These are phyloP conservation scores for Pituophis catenifer DNA, from an alignment of 2,113 vertebrate species.

Conservation along the genomic window DNA sequence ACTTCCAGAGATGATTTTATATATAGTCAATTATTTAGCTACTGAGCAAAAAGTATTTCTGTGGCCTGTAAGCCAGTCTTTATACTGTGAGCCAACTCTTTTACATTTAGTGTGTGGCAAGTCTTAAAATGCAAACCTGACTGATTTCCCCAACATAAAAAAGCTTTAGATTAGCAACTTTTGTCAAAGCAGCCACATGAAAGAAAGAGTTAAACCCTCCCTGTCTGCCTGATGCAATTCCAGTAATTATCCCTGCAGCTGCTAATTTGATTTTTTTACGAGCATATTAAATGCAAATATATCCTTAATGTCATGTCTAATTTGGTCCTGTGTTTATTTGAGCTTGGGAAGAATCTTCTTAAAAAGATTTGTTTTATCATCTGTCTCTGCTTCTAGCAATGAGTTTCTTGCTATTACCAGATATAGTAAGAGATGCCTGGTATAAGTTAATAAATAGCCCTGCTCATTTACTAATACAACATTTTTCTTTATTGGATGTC, in stretches of 20 bases:
- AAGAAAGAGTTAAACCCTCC: neutral
- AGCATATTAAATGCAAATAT: neutral
- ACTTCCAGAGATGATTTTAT: neutral
- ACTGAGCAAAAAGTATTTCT: neutral
- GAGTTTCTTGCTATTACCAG: neutral
- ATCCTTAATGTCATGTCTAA: neutral
- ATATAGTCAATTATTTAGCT: neutral
- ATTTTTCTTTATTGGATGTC: slow-evolving; percentile 35
- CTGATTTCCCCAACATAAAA: neutral
- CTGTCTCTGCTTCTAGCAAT: neutral
- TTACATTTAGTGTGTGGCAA: neutral
- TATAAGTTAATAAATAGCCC: neutral
- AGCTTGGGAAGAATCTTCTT: neutral
- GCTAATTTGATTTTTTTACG: neutral
- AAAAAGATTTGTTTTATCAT: neutral
- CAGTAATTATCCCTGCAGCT: neutral
- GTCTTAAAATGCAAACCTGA: neutral
- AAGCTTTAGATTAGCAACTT: neutral
- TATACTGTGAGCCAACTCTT: neutral
- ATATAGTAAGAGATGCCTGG: neutral
- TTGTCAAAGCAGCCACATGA: neutral
- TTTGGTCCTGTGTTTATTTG: neutral
- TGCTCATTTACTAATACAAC: slow-evolving; percentile 34
- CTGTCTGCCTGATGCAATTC: neutral
- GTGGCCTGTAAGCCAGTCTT: neutral